These are phyloP conservation scores for Harlomillsia oculata DNA, from an alignment of 1,140 invertebrate genomes.

Conservation along the genomic window DNA sequence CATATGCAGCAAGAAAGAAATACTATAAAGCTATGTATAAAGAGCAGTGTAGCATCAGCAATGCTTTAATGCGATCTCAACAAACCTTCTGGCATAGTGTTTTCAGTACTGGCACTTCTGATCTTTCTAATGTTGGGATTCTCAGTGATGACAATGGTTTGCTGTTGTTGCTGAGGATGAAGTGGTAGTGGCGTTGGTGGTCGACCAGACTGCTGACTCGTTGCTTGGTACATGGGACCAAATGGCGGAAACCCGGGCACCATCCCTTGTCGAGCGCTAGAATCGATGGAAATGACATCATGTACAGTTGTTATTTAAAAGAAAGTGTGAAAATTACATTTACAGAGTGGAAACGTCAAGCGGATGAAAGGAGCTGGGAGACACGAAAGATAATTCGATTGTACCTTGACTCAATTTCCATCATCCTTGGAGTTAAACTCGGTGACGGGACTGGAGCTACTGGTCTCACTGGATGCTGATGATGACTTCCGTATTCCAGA, in stretches of 20 bases:
- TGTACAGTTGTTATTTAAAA: neutral
- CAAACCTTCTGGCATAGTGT: slow-evolving; percentile 35
- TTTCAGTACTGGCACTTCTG: slow-evolving; percentile 35
- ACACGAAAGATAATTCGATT: neutral
- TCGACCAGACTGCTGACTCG: neutral
- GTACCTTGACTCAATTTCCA: slow-evolving; percentile 33
- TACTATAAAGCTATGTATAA: neutral
- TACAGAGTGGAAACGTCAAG: neutral
- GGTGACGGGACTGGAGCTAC: slow-evolving; percentile 31
- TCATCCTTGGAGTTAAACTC: slow-evolving; percentile 27
- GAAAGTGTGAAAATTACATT: neutral
- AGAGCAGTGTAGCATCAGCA: neutral
- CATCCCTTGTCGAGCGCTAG: slow-evolving; percentile 23
- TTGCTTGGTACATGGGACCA: slow-evolving; percentile 22
- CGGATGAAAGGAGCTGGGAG: neutral
- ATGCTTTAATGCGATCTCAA: neutral
- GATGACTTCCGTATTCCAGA: slow-evolving; percentile 25
- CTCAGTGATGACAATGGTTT: slow-evolving; percentile 35
- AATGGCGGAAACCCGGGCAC: slow-evolving; percentile 31
- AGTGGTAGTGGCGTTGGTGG: neutral
- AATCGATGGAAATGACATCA: neutral
- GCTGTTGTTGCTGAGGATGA: slow-evolving; percentile 25
- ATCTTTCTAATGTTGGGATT: slow-evolving; percentile 36
- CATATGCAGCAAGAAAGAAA: neutral
- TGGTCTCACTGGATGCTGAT: slow-evolving; percentile 26